These are phyloP conservation scores for Drosophila asahinai DNA, from an alignment of 1,140 invertebrate species.

Conservation along the genomic window DNA sequence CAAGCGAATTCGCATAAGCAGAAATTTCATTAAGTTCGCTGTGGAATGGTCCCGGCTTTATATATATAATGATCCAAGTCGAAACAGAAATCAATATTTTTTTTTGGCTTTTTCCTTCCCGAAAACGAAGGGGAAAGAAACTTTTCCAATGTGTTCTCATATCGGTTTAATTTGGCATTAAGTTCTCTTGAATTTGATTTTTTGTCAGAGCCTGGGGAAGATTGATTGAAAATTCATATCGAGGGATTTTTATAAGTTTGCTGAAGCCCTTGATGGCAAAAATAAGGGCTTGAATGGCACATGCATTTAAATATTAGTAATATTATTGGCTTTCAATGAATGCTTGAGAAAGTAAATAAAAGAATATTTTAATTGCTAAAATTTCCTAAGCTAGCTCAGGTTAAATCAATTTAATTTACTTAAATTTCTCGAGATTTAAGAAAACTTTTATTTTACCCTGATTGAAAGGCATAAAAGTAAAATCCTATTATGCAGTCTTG, in stretches of 20 bases:
- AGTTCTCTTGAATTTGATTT: slow-evolving; percentile 21
- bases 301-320: not conserved
- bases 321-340: not conserved
- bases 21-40: slow-evolving; percentile 79
- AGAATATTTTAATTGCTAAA: not conserved
- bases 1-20: slow-evolving; percentile 81
- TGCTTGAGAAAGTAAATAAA: not conserved
- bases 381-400: too few species aligned
- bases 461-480: too few species aligned
- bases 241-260: not conserved
- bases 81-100: slow-evolving; percentile 38
- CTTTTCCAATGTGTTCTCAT: slow-evolving; percentile 32
- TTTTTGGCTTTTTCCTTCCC: not conserved
- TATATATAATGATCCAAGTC: slow-evolving; percentile 53
- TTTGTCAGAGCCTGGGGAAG: not conserved
- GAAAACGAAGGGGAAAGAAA: not conserved
- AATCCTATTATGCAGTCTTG: too few species aligned
- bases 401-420: too few species aligned
- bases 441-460: too few species aligned
- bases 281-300: not conserved
- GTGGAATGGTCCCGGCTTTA: slow-evolving; percentile 47
- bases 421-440: too few species aligned
- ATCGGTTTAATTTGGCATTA: slow-evolving; percentile 39
- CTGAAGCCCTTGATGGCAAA: not conserved
- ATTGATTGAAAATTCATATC: slow-evolving; percentile 41